Conservation (phyloP, 2,888 invertebrate species). For the Acleris literana region DNA sequence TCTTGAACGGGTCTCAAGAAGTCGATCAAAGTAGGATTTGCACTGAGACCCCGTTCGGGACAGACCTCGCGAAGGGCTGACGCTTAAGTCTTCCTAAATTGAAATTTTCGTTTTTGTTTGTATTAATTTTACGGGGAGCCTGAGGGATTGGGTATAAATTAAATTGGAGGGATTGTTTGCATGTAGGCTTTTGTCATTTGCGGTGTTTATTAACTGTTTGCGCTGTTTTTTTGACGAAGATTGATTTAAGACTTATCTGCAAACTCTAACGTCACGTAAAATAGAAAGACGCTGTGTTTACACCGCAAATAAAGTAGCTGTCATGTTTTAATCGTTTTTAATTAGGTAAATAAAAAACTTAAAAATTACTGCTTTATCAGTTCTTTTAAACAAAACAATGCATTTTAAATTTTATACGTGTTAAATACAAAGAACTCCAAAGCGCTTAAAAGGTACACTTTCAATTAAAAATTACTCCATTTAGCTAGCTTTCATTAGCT, state of each 20-base stretch:
- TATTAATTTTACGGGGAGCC: conserved; percentile 62
- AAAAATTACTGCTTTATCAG: too few species aligned
- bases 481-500: neutral
- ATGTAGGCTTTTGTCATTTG: conserved; percentile 18
- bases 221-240: neutral
- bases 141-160: conserved; percentile 43
- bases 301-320: too few species aligned
- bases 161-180: conserved; percentile 27
- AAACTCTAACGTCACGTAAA: too few species aligned
- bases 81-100: conserved; percentile 59
- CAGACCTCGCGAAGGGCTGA: conserved; percentile 49
- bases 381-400: too few species aligned
- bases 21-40: conserved; percentile 79
- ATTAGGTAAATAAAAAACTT: too few species aligned
- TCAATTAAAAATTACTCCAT: conserved; percentile 1
- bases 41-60: conserved; percentile 54
- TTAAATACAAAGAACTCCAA: too few species aligned
- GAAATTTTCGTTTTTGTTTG: conserved; percentile 75
- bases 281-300: too few species aligned
- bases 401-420: too few species aligned
- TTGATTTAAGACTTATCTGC: neutral
- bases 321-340: too few species aligned
- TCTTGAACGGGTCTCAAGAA: conserved; percentile 57
- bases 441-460: too few species aligned
- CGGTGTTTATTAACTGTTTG: neutral